Evolutionary conservation across 1,140 invertebrate genomes (phyloP).

Genomic region (Drosophila albomicans): DNA sequence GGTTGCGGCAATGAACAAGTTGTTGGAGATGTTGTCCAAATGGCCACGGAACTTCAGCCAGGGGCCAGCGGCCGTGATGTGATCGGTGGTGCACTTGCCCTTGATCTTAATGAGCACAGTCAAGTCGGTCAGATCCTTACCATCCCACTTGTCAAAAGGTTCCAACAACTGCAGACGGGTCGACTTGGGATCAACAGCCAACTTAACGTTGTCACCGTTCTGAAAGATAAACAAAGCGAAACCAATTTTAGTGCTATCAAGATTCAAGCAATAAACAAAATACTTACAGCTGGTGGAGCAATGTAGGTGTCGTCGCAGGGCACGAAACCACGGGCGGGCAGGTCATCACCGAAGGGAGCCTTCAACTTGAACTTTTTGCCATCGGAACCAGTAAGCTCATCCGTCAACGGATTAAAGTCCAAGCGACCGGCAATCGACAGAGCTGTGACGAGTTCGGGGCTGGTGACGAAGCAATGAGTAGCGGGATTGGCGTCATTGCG

Average conservation of each 20-base stretch:
- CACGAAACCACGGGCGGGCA: conserved; percentile 97
- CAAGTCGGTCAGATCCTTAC: conserved; percentile 96
- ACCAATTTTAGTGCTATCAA: too few species aligned
- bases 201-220: conserved; percentile 86
- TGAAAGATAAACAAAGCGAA: conserved; percentile 16
- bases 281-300: conserved; percentile 90
- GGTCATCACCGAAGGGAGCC: conserved; percentile 96
- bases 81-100: conserved; percentile 99
- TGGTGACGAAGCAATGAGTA: conserved; percentile 99
- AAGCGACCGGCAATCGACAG: conserved; percentile 96
- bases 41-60: conserved; percentile 99
- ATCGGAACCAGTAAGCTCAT: conserved; percentile 91
- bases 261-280: not conserved
- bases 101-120: conserved; percentile 98
- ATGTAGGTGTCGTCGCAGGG: conserved; percentile 98
- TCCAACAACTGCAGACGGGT: conserved; percentile 96
- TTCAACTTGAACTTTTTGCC: conserved; percentile 98
- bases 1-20: conserved; percentile 98
- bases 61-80: conserved; percentile 99
- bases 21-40: conserved; percentile 99
- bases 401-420: conserved; percentile 97
- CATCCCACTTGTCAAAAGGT: conserved; percentile 98
- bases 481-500: conserved; percentile 99
- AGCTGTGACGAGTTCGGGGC: conserved; percentile 99
- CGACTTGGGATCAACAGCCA: conserved; percentile 95